Base-by-base conservation (phyloP, 2,888 invertebrate species). In the Choreutis nemorana region DNA sequence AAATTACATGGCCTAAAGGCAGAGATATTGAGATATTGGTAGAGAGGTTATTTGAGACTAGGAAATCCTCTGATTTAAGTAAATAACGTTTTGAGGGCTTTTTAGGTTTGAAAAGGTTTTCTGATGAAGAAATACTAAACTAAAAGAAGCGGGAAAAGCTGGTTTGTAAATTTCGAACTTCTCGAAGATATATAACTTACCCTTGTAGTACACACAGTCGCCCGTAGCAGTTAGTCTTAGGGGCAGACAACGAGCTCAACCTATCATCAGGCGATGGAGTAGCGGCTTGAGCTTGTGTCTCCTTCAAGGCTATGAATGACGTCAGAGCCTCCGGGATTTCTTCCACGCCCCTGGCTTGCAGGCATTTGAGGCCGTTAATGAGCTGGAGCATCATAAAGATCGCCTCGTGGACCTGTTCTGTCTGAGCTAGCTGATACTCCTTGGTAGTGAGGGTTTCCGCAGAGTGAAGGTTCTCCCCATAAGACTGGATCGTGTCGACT, bases 311-410 rank as follows among this genome's bases (percentile, higher is more conserved):
- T 6, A 91, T 83, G 42, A 92, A 87, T 39, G 89, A 87, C 16
- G 85, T 84, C 33, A 91, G 61, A 37, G 85, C 83, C 26, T 86
- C 78, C 0, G 89, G 83, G 18, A 90, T 81, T 45, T 92, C 91
- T 52, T 93, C 92, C 13, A 90, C 86, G 2, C 91, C 92, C 41
- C 90, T 84, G 1, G 90, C 89, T 60, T 93, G 92, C 13, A 93
- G 73, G 50, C 86, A 87, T 57, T 92, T 92, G 41, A 93, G 67
- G 0, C 89, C 90, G 42, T 90, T 91, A 14, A 92, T 87, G 34
- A 92, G 71, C 50, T 93, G 93, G 30, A 92, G 75, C 72, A 91
- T 82, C 40, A 91, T 83, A 55, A 93, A 90, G 37, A 87, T 86
- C 23, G 88, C 86, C 42, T 91, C 91, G 64, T 63, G 84, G 46